These are phyloP conservation scores for Mus caroli DNA, from an alignment of 2,797 vertebrate species.

Conservation along the genomic window DNA sequence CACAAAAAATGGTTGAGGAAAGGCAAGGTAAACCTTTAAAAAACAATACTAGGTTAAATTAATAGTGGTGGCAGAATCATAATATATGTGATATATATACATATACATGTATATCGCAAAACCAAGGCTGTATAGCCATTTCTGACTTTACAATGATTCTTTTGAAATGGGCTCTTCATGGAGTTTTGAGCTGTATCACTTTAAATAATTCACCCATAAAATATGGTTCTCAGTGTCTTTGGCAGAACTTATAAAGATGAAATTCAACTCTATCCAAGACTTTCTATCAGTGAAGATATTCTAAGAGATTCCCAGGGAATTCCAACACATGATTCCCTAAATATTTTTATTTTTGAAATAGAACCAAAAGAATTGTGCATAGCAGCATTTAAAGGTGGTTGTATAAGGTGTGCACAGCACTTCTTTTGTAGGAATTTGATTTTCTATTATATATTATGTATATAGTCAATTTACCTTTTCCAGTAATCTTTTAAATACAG, in stretches of 20 bases:
- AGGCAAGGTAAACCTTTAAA: not conserved
- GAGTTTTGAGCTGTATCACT: not conserved
- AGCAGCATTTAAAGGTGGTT: not conserved
- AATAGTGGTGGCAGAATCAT: not conserved
- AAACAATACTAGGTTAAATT: not conserved
- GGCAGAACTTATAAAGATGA: not conserved
- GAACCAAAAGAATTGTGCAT: not conserved
- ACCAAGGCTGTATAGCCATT: not conserved
- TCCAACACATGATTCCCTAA: not conserved
- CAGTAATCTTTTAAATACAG: constrained; percentile 11
- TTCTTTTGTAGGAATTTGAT: not conserved
- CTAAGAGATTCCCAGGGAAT: not conserved
- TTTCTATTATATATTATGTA: not conserved
- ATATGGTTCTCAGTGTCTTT: not conserved
- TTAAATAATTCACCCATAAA: constrained; percentile 1
- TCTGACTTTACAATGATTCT: not conserved
- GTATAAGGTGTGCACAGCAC: not conserved
- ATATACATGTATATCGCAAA: not conserved
- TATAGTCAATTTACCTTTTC: not conserved
- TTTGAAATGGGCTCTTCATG: not conserved
- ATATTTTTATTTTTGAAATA: not conserved
- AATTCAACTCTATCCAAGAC: not conserved
- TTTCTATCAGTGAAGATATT: not conserved
- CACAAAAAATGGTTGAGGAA: not conserved
- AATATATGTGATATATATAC: not conserved